Conservation (phyloP, 2,113 vertebrate species). For the Ptyas mucosa region DNA sequence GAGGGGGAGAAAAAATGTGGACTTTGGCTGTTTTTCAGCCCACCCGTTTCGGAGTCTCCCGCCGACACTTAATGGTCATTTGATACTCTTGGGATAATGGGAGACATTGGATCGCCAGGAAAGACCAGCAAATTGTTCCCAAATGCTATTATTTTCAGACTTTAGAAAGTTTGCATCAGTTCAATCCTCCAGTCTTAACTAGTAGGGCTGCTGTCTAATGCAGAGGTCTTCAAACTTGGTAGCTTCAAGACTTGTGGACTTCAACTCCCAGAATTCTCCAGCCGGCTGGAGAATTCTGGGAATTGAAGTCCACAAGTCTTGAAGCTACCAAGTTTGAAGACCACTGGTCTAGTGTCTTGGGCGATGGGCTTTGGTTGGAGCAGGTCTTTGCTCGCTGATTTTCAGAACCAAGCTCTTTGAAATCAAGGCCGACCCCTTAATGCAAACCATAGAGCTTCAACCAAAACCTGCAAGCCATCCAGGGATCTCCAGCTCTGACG, state of each 20-base stretch:
- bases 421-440: neutral
- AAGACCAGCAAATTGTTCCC: neutral
- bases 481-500: neutral
- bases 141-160: neutral
- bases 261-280: too few species aligned
- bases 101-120: neutral
- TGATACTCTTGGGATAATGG: neutral
- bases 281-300: too few species aligned
- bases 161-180: neutral
- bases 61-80: too few species aligned
- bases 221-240: too few species aligned
- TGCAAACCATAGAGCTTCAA: neutral
- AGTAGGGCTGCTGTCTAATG: neutral
- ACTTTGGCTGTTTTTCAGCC: neutral
- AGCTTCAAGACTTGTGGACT: too few species aligned
- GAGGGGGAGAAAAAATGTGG: conserved; percentile 38
- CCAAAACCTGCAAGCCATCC: neutral
- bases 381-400: too few species aligned
- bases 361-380: too few species aligned
- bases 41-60: neutral
- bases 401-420: too few species aligned
- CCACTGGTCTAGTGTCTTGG: neutral
- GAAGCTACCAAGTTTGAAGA: too few species aligned
- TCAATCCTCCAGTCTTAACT: neutral
- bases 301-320: too few species aligned